Conservation (phyloP, 1,140 invertebrate species). For the Diorhabda elongata region DNA sequence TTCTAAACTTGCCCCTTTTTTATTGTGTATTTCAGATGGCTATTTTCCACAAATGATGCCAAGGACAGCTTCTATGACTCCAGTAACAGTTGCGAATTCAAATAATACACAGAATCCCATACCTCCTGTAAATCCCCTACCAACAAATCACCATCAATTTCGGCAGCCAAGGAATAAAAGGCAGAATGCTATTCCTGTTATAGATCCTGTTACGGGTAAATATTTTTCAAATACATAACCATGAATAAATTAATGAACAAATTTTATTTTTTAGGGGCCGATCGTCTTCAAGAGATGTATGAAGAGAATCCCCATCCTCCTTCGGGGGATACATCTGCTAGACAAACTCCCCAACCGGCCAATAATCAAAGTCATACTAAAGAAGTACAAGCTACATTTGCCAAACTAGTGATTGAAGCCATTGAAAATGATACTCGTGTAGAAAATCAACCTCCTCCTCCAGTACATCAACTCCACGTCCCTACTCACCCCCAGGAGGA, state of each 20-base stretch:
- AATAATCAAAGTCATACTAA: constrained; percentile 34
- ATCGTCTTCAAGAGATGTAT: constrained; percentile 39
- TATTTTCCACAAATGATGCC: constrained; percentile 20
- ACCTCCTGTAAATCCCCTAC: constrained; percentile 6
- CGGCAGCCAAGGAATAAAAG: constrained; percentile 23
- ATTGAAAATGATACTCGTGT: constrained; percentile 28
- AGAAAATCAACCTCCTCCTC: background rate
- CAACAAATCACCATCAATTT: constrained; percentile 19
- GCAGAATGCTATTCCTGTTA: constrained; percentile 40
- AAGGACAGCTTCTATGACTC: constrained; percentile 22
- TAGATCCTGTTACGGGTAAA: constrained; percentile 42
- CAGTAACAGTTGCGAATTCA: constrained; percentile 18
- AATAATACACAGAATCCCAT: constrained; percentile 20
- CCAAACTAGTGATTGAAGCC: constrained; percentile 40
- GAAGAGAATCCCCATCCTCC: constrained; percentile 40
- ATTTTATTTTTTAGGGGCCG: constrained; percentile 17
- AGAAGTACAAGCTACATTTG: constrained; percentile 42
- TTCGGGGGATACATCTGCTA: constrained; percentile 44
- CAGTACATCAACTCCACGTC: background rate
- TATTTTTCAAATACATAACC: background rate
- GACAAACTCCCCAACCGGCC: constrained; percentile 44
- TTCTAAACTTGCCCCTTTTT: too few relatives aligned
- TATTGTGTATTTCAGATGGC: background rate
- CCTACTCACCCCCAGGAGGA: background rate
- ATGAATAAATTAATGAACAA: too few relatives aligned